phyloP scores from a whole-genome alignment of 1,140 invertebrate species.

The Bicyclus anynana region DNA sequence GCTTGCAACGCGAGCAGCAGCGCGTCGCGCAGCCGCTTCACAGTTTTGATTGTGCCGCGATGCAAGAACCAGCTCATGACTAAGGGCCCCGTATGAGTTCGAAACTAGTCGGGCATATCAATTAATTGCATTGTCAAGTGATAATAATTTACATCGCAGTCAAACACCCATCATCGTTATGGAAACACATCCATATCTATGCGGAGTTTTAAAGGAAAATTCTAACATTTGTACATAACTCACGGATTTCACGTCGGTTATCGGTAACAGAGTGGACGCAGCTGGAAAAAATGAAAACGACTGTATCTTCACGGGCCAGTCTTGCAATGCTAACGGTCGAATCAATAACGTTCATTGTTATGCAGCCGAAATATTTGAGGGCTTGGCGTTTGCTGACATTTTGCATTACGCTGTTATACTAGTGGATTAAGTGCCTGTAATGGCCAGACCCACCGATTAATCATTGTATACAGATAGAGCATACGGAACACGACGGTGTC shows the following conservation, averaged over 20 bases:
- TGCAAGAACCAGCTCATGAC: no score
- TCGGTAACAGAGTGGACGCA: background rate
- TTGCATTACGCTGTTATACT: background rate
- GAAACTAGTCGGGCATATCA: no score
- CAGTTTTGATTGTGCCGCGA: no score
- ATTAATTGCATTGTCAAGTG: no score
- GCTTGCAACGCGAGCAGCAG: no score
- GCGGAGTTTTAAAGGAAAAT: background rate
- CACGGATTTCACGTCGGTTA: background rate
- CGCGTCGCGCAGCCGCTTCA: no score
- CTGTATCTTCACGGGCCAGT: conserved; percentile 1
- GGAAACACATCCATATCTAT: background rate
- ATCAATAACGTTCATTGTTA: conserved; percentile 29
- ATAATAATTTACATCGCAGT: no score
- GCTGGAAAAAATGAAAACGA: conserved; percentile 1
- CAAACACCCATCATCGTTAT: background rate
- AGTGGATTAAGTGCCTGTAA: no score
- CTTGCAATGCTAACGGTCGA: conserved; percentile 3
- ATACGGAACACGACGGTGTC: no score
- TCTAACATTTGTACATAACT: background rate
- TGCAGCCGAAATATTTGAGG: conserved; percentile 14
- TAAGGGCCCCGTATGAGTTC: no score
- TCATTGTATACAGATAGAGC: no score
- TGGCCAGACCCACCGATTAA: no score
- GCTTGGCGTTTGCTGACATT: background rate